Evolutionary conservation across 2,888 invertebrate species (phyloP), one percentile per base, ranked within the genome.

Genomic region (Cheilosia urbana): DNA sequence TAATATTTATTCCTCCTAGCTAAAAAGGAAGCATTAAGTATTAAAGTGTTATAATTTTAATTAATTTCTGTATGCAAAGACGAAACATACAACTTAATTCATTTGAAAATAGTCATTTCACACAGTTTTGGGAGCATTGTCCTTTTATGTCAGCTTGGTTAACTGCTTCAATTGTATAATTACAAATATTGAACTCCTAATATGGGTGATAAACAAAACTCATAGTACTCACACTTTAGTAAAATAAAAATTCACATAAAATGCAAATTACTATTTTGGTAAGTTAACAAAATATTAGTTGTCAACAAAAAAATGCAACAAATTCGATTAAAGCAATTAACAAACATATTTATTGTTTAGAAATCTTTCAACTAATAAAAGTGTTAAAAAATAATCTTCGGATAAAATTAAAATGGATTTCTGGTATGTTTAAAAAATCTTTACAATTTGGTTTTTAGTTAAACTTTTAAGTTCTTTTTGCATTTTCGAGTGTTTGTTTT

Each of bases 221-320:
- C 62, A 42, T 55, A 40, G 9, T 68, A n/a, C 42, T 79, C 53
- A 58, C 42, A 27, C 49, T n/a, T 72, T 15, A 24, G 21, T 62
- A 68, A 45, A 30, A 68, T 62, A 60, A 63, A 60, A 75, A 81
- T 40, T 21, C 27, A 27, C 27, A 24, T 58, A 60, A 21, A 37
- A 51, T 17, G 57, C 2, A 55, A 62, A 57, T 6, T 21, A 49
- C 24, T 49, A 55, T 65, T 69, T 82, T 82, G 65, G 71, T 82
- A 82, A 77, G 81, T 77, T n/a, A 58, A 62, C 21, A 17, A 42
- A 47, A 19, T n/a, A 57, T 30, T 21, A 66, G 5, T 62, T 58
- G 40, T 66, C 30, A 58, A 13, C 47, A 40, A 47, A 58, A 73
- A 83, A 83, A 83, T 79, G 79, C 73, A 83, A 73, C 66, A 79